Evolutionary conservation across 2,113 vertebrate species (phyloP), one percentile per base, ranked within the genome.

Genomic region (Columba janthina): DNA sequence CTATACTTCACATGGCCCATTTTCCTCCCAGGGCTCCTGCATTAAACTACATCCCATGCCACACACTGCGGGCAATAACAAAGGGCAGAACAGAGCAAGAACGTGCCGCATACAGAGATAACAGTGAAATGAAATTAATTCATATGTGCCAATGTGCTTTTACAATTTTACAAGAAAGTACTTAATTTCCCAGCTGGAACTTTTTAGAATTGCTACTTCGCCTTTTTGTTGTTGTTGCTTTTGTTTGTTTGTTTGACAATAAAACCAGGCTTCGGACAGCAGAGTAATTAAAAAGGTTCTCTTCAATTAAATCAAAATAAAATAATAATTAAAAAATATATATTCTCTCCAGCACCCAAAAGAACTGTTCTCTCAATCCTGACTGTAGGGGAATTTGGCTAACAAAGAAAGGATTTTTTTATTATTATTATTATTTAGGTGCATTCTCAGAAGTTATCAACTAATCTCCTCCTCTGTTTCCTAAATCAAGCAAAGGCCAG

Each of bases 401-500:
- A 84, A 81, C 7, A 65, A 3, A 67, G 24, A 87, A 44, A 81
- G 48, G 15, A 46, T 25, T n/a, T 50, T 70, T 17, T 48, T 40
- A 12, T 32, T 76, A 54, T 29, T 61, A 40, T 40, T 40, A 58
- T 76, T 86, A 77, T 81, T 93, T 90, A 89, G 76, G 54, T 94
- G 53, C 85, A 40, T 90, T 96, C 86, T 92, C 86, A 96, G 69
- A 92, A 94, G 70, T 90, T 92, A 94, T 93, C 90, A 92, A 81
- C 65, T 95, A 70, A 94, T 90, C 90, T 85, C 75, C 62, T 67
- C 40, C 69, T 90, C 0, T 2, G 90, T 89, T 94, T 96, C 92
- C 90, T 94, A 87, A 89, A 44, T 54, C 70, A 89, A 93, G 88
- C 50, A 92, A 93, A 74, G 85, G 65, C 83, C 89, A 96, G 90